Evolutionary conservation across 1,140 invertebrate genomes (phyloP).

Genomic region (Drosophila setifemur): DNA sequence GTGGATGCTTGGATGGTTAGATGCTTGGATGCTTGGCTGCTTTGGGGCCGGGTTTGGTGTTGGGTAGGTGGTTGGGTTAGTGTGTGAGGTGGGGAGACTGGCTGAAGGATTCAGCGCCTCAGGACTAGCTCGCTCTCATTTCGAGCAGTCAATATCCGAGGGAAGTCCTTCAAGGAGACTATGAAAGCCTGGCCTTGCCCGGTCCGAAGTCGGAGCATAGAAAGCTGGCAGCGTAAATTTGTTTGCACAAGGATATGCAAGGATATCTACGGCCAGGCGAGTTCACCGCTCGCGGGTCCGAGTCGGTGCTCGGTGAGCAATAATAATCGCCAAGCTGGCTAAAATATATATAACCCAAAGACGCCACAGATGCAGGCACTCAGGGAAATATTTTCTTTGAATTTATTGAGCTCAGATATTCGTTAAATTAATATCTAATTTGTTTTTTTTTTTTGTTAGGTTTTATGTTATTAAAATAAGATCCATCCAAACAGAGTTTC

Average conservation of each 20-base stretch:
- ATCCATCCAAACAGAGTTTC: too few species aligned
- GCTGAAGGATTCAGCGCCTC: conserved; percentile 19
- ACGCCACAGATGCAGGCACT: conserved; percentile 40
- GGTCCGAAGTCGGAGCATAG: conserved; percentile 27
- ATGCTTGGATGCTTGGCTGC: background rate
- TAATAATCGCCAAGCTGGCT: conserved; percentile 52
- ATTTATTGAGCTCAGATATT: too few species aligned
- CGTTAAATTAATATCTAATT: too few species aligned
- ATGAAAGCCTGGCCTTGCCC: conserved; percentile 67
- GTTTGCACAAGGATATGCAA: conserved; percentile 63
- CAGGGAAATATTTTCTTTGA: background rate
- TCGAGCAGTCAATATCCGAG: conserved; percentile 54
- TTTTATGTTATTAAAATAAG: too few species aligned
- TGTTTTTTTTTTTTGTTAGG: too few species aligned
- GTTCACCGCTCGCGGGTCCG: conserved; percentile 66
- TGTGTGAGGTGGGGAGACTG: background rate
- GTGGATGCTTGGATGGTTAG: background rate
- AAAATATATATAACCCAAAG: conserved; percentile 58
- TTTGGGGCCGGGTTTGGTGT: background rate
- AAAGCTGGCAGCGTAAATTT: conserved; percentile 43
- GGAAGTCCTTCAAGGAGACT: conserved; percentile 65
- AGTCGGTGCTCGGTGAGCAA: conserved; percentile 14
- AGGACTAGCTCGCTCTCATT: conserved; percentile 44
- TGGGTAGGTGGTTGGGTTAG: background rate
- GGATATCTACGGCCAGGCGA: conserved; percentile 37